Conservation (phyloP, 2,888 invertebrate genomes). For the Ophonus ardosiacus region DNA sequence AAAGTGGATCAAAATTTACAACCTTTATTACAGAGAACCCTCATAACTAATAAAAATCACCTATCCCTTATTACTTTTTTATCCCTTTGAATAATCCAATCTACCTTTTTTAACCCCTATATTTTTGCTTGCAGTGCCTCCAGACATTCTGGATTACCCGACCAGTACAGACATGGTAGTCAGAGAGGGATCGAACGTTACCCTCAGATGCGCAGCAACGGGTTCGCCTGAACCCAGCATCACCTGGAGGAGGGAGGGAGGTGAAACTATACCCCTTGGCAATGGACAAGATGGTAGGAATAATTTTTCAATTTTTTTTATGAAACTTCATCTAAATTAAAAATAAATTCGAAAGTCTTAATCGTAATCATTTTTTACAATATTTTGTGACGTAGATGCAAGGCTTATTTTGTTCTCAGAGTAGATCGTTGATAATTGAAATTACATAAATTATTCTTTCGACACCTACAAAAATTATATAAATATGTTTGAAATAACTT, state of each 20-base stretch:
- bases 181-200: slow-evolving; percentile 90
- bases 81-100: not conserved
- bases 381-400: no score
- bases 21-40: not conserved
- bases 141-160: slow-evolving; percentile 90
- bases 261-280: slow-evolving; percentile 84
- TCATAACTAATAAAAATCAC: not conserved
- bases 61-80: not conserved
- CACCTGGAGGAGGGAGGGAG: slow-evolving; percentile 91
- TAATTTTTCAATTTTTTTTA: no score
- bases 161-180: slow-evolving; percentile 92
- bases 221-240: slow-evolving; percentile 93
- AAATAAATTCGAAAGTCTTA: no score
- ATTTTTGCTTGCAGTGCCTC: slow-evolving; percentile 81
- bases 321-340: no score
- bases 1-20: not conserved
- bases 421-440: no score
- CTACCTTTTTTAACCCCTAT: not conserved
- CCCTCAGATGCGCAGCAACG: slow-evolving; percentile 90
- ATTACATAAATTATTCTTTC: no score
- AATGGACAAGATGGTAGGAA: slow-evolving; percentile 83
- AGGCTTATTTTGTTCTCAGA: no score
- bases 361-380: no score
- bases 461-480: no score
- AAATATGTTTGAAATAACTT: no score